These are phyloP conservation scores for Lophura nycthemera DNA, from an alignment of 2,113 vertebrate species.

Conservation along the genomic window DNA sequence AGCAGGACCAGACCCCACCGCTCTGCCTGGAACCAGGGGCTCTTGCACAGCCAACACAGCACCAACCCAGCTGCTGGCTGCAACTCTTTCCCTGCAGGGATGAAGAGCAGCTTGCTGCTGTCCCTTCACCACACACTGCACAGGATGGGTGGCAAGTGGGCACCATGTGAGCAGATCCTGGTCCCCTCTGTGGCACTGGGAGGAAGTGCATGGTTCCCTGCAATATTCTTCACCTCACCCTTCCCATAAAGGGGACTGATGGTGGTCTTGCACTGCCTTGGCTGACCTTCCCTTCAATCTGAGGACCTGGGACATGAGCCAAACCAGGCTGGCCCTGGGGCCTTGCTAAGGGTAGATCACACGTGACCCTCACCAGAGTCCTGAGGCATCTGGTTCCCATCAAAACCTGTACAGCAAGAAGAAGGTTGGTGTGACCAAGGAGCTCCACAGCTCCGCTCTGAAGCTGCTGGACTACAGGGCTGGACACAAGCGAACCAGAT, in stretches of 20 bases:
- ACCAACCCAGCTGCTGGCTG: neutral
- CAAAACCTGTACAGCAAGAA: rapidly evolving
- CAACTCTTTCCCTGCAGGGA: neutral
- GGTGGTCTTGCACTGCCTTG: rapidly evolving
- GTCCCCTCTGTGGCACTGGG: neutral
- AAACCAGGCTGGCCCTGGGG: rapidly evolving
- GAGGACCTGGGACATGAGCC: neutral
- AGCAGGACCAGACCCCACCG: rapidly evolving
- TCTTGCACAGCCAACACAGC: neutral
- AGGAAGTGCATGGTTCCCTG: neutral
- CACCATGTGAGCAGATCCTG: neutral
- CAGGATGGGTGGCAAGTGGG: neutral
- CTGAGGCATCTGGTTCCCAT: rapidly evolving
- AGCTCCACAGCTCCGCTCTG: neutral
- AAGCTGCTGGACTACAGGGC: neutral
- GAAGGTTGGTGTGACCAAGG: neutral
- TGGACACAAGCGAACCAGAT: neutral
- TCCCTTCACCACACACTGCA: neutral
- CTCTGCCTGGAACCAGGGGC: neutral
- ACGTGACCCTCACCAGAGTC: neutral
- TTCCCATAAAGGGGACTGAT: neutral
- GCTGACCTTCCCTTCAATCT: neutral
- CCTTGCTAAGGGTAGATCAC: neutral
- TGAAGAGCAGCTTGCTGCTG: neutral
- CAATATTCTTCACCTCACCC: neutral